phyloP scores from a whole-genome alignment of 30 jellyfish, hydroid and myxozoan genomes.

The Turritopsis dohrnii region DNA sequence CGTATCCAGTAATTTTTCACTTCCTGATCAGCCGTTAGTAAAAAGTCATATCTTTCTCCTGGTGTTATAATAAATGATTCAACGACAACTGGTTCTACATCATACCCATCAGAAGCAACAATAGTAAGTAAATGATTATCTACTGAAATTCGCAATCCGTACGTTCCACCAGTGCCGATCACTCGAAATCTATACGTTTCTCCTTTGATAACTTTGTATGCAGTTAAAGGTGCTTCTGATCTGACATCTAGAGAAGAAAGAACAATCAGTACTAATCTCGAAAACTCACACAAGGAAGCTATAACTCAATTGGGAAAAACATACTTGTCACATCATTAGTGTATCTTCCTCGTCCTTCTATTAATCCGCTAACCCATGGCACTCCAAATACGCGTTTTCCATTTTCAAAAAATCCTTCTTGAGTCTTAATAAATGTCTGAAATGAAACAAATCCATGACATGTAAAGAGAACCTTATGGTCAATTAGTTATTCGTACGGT shows the following conservation, averaged over 20 bases:
- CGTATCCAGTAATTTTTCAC: slow-evolving; percentile 81
- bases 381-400: slow-evolving; percentile 88
- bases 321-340: slow-evolving; percentile 72
- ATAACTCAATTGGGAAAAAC: too few relatives aligned
- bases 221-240: slow-evolving; percentile 56
- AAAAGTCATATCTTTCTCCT: slow-evolving; percentile 87
- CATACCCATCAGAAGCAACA: slow-evolving; percentile 79
- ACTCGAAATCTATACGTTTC: slow-evolving; percentile 77
- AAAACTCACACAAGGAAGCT: too few relatives aligned
- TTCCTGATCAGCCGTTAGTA: slow-evolving; percentile 61
- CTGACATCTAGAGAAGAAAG: neutral
- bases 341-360: slow-evolving; percentile 84
- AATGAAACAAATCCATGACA: neutral
- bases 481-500: too few relatives aligned
- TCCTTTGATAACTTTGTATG: slow-evolving; percentile 63
- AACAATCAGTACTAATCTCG: too few relatives aligned
- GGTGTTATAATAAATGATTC: slow-evolving; percentile 74
- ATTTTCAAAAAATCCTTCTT: neutral
- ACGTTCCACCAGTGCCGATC: slow-evolving; percentile 70
- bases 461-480: too few relatives aligned
- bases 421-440: neutral
- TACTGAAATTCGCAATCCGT: slow-evolving; percentile 80
- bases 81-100: slow-evolving; percentile 43
- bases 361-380: slow-evolving; percentile 92
- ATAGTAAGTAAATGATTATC: slow-evolving; percentile 66